Evolutionary conservation across 92 coral and sea anemone species (phyloP), one percentile per base, ranked within the genome.

Genomic region (Scolanthus callimorphus): DNA sequence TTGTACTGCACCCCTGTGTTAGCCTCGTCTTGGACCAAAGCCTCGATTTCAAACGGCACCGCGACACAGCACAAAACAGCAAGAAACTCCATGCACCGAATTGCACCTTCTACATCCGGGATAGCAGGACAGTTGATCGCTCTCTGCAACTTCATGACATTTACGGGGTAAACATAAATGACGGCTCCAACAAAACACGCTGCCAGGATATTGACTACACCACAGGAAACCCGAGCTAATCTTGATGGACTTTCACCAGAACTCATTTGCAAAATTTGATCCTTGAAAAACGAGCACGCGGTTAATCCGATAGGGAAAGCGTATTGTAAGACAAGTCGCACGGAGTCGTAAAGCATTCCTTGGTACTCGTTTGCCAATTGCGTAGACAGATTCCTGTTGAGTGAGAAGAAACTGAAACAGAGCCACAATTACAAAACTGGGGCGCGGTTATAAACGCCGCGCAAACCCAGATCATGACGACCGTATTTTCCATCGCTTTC

Each of bases 401-500:
- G 25, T 17, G 21, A 27, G 25, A 65, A 11, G 71, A 28, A 19
- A 38, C 38, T 1, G 49, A 30, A 1, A 37, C 71, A 11, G 54
- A 44, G 12, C 74, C 74, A 19, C 74, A 67, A 15, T 67, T 53
- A 49, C 74, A 67, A 31, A 67, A 67, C 26, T 67, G 63, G 10
- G 74, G 74, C 30, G 74, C 74, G 1, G 60, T 27, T 6, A 67
- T 44, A 3, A 67, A 34, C 12, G 52, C 31, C 8, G 74, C 61
- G 10, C 25, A 29, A 1, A 20, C 74, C 38, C 60, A 39, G 17
- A 67, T 53, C 49, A 67, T 22, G 15, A 67, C 74, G 19, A 47
- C 39, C 2, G 63, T 25, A 29, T 55, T 67, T 67, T 67, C 74
- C 26, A 59, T 49, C 20, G 37, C 63, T 15, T 43, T 39, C 6